Evolutionary conservation across 2,888 invertebrate genomes (phyloP), one percentile per base, ranked within the genome.

Genomic region (Xanthia togata): DNA sequence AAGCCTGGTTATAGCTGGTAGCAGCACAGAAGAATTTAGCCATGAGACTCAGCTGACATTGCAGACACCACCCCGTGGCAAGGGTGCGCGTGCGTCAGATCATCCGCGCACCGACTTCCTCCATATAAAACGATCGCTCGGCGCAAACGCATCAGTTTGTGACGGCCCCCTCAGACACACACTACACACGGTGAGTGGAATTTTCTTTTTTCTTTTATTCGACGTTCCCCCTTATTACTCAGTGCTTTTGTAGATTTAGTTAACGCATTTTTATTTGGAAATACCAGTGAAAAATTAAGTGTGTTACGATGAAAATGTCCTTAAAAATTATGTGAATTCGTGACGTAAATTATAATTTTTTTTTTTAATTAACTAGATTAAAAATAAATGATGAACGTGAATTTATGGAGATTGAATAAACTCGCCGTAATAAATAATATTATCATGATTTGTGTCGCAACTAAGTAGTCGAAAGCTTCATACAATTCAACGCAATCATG

Each of bases 101-200:
- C 85, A 86, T 80, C 86, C 79, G 78, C 86, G 81, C 84, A 76
- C 83, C 71, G 87, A 90, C 92, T 94, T 93, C 94, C 95, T 93
- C 93, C 90, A 93, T 96, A 96, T 96, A 96, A 94, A 94, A 93
- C 93, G 89, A 75, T 70, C 85, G 92, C 91, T 84, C 82, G 70
- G 86, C 93, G 92, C 92, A 84, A 83, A 90, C 94, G 93, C 96
- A 93, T 93, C 96, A 96, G 96, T 96, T 94, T 89, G 96, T 96
- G 94, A 93, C 93, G 89, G 92, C 90, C 90, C 90, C 91, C 90
- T 90, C 89, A 87, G 87, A 90, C 89, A 92, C 85, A 91, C 91
- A 91, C 93, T 91, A 86, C 82, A 85, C 88, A 91, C 90, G 90
- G 96, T 96, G 90, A 96, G 96, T 94, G 86, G 62, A 47, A 38